phyloP scores from a whole-genome alignment of 2,113 vertebrate genomes.

The Scomber scombrus region DNA sequence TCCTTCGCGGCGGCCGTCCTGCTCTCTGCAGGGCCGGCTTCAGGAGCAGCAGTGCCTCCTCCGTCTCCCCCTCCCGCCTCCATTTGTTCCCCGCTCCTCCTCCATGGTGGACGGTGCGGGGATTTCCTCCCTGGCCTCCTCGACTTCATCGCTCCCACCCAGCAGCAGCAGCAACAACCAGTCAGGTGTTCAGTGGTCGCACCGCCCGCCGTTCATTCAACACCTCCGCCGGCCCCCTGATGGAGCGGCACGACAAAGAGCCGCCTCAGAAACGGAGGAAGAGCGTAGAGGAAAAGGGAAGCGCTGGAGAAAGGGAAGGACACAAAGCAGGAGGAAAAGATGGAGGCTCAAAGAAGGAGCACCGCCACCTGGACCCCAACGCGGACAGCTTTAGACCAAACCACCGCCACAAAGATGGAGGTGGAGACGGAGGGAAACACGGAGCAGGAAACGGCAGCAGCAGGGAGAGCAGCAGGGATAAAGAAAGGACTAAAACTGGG shows the following conservation, averaged over 20 bases:
- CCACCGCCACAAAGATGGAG: not conserved
- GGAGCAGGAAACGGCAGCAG: not conserved
- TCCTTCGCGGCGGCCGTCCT: conserved; percentile 26
- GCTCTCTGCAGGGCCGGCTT: conserved; percentile 2
- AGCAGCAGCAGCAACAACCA: conserved; percentile 24
- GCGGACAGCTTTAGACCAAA: not conserved
- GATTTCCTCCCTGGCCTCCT: conserved; percentile 64
- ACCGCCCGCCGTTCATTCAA: conserved; percentile 62
- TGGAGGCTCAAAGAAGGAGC: conserved; percentile 17
- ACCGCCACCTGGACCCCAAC: not conserved
- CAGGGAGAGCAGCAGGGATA: conserved; percentile 4
- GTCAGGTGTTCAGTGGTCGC: not conserved
- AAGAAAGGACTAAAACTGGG: conserved; percentile 14
- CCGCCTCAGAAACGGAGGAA: conserved; percentile 88
- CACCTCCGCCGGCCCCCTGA: conserved; percentile 84
- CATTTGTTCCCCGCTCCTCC: not conserved
- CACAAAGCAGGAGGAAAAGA: conserved; percentile 3
- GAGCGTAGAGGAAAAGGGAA: conserved; percentile 68
- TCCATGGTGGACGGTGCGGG: conserved; percentile 79
- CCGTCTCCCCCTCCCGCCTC: not conserved
- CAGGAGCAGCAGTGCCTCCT: conserved; percentile 25
- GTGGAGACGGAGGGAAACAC: not conserved
- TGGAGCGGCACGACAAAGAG: conserved; percentile 85
- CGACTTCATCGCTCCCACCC: conserved; percentile 59
- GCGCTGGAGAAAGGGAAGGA: conserved; percentile 55